These are phyloP conservation scores for Chiridota heheva DNA, from an alignment of 35 echinoderm and acorn worm species.

Conservation along the genomic window DNA sequence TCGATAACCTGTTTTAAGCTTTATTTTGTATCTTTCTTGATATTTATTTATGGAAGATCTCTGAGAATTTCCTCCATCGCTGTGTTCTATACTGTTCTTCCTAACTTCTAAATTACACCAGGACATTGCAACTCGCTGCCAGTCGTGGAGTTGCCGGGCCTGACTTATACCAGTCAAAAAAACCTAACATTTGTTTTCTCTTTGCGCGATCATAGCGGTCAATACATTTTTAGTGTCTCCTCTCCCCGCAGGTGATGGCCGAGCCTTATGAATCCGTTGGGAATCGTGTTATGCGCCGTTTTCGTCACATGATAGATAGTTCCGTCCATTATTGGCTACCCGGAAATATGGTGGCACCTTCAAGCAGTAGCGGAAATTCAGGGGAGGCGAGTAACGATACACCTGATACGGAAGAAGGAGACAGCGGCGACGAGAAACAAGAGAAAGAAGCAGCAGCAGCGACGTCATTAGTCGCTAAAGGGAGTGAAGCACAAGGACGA, in stretches of 20 bases:
- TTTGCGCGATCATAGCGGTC: background rate
- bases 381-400: constrained; percentile 48
- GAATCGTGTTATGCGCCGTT: constrained; percentile 80
- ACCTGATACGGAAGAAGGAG: constrained; percentile 33
- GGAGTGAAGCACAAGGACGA: no score
- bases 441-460: constrained; percentile 14
- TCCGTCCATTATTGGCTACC: constrained; percentile 87
- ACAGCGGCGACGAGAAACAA: constrained; percentile 19
- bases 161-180: background rate
- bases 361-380: constrained; percentile 55
- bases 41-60: no score
- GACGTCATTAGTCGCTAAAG: no score
- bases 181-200: background rate
- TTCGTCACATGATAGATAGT: constrained; percentile 91
- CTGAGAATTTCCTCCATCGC: no score
- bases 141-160: no score
- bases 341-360: constrained; percentile 55
- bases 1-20: no score
- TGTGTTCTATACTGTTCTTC: no score
- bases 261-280: constrained; percentile 92
- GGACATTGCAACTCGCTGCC: background rate
- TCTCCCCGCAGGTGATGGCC: constrained; percentile 69
- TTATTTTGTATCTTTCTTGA: no score
- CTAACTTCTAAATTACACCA: no score
- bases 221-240: background rate